These are phyloP conservation scores for Aldabrachelys gigantea DNA, from an alignment of 2,113 vertebrate genomes.

Conservation along the genomic window DNA sequence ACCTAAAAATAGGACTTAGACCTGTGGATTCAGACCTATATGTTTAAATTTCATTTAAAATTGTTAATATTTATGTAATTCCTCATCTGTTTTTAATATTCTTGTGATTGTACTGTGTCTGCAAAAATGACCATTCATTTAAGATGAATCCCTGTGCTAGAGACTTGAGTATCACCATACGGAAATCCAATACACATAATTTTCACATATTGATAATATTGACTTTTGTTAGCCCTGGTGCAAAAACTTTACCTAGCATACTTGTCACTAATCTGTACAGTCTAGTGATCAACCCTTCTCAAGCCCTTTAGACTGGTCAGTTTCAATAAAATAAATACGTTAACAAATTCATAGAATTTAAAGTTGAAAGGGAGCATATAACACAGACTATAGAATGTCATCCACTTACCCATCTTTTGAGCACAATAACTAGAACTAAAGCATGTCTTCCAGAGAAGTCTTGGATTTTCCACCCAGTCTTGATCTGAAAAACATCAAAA, in stretches of 20 bases:
- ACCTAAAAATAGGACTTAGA: too few relatives aligned
- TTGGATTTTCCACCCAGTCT: neutral
- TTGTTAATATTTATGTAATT: too few relatives aligned
- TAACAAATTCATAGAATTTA: neutral
- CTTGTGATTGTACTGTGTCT: rapidly evolving
- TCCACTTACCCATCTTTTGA: neutral
- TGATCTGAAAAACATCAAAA: neutral
- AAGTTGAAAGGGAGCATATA: neutral
- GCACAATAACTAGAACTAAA: neutral
- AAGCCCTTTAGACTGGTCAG: too few relatives aligned
- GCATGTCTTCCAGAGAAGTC: neutral
- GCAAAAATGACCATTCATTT: neutral
- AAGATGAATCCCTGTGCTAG: neutral
- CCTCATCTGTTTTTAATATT: neutral
- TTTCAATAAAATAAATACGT: too few relatives aligned
- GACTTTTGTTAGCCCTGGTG: neutral
- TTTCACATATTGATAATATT: neutral
- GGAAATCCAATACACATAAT: neutral
- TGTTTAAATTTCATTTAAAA: too few relatives aligned
- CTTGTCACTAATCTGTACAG: neutral
- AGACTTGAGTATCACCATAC: neutral
- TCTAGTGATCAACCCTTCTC: neutral
- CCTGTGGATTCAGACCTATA: too few relatives aligned
- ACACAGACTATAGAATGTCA: neutral
- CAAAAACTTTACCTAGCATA: neutral